Percentiles rank a stretch among this genome's conserved stretches.
Conservation (phyloP, 2,797 vertebrate genomes). For the Gymnoscopelus braueri region DNA sequence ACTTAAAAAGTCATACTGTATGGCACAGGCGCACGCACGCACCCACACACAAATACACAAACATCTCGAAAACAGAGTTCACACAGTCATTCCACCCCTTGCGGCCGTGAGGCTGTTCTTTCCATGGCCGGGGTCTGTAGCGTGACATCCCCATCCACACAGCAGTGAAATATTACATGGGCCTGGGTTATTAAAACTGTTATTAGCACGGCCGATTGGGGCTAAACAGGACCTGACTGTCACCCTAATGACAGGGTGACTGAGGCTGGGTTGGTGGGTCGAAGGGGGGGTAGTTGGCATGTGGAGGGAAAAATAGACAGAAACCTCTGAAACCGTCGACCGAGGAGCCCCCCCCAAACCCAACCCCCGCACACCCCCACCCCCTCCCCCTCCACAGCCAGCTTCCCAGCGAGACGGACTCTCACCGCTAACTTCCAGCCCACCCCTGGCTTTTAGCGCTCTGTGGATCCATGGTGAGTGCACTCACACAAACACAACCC, state of each 20-base stretch:
- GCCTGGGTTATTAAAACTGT: constrained; percentile 80
- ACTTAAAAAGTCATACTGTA: too few species aligned
- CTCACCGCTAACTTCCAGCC: constrained; percentile 37
- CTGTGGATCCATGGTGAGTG: constrained; percentile 40
- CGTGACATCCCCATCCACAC: constrained; percentile 71
- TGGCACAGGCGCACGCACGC: constrained; percentile 8
- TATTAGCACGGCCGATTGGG: constrained; percentile 79
- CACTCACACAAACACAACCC: constrained; percentile 25
- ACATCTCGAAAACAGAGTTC: constrained; percentile 58
- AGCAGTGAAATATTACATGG: constrained; percentile 79
- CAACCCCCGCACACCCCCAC: constrained; percentile 44
- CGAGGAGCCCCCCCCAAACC: constrained; percentile 39
- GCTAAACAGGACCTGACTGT: constrained; percentile 81
- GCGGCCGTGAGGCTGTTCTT: constrained; percentile 71
- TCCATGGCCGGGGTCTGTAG: constrained; percentile 67
- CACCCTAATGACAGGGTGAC: constrained; percentile 82
- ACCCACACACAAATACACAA: constrained; percentile 33
- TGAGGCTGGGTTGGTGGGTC: constrained; percentile 32
- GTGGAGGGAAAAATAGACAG: constrained; percentile 32
- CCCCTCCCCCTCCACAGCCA: not conserved
- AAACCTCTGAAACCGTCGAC: constrained; percentile 68
- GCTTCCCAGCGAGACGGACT: not conserved
- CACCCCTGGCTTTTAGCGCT: constrained; percentile 38
- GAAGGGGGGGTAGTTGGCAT: constrained; percentile 29
- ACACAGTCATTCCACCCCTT: constrained; percentile 60